Evolutionary conservation across 1,140 invertebrate species (phyloP).

Genomic region (Caenorhabditis briggsae): DNA sequence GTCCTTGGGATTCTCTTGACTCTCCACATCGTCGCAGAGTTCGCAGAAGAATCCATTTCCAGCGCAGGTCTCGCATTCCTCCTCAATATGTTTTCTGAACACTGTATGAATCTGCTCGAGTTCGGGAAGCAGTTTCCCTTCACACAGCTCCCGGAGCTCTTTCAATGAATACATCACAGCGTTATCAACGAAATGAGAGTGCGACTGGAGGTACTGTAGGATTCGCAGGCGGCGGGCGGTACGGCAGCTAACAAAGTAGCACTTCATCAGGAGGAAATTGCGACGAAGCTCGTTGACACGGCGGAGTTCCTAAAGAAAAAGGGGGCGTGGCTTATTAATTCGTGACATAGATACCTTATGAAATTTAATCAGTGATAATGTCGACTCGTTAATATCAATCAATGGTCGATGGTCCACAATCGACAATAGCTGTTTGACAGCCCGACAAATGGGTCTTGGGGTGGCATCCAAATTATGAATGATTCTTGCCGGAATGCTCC

Average conservation of each 20-base stretch:
- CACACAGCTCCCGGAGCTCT: slow-evolving; percentile 81
- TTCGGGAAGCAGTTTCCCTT: slow-evolving; percentile 83
- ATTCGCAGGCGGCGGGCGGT: slow-evolving; percentile 82
- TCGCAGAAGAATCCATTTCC: slow-evolving; percentile 91
- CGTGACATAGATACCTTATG: slow-evolving; percentile 20
- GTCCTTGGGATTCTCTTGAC: background rate
- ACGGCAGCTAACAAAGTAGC: slow-evolving; percentile 87
- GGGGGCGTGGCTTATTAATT: background rate
- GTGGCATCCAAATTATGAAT: slow-evolving; percentile 80
- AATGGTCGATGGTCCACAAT: slow-evolving; percentile 78
- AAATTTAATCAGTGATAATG: slow-evolving; percentile 79
- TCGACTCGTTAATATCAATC: slow-evolving; percentile 79
- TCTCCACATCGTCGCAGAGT: slow-evolving; percentile 83
- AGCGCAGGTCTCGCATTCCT: slow-evolving; percentile 84
- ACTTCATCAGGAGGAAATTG: slow-evolving; percentile 83
- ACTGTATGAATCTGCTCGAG: slow-evolving; percentile 82
- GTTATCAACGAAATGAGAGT: slow-evolving; percentile 85
- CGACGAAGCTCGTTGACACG: slow-evolving; percentile 83
- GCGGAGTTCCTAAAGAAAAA: slow-evolving; percentile 29
- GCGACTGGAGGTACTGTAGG: slow-evolving; percentile 82
- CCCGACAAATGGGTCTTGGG: slow-evolving; percentile 78
- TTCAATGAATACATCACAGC: slow-evolving; percentile 84
- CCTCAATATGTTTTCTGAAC: slow-evolving; percentile 80
- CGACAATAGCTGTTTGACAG: slow-evolving; percentile 79
- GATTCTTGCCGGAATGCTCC: slow-evolving; percentile 72